Conservation (phyloP, 2,797 vertebrate genomes). For the Glossophaga mutica region DNA sequence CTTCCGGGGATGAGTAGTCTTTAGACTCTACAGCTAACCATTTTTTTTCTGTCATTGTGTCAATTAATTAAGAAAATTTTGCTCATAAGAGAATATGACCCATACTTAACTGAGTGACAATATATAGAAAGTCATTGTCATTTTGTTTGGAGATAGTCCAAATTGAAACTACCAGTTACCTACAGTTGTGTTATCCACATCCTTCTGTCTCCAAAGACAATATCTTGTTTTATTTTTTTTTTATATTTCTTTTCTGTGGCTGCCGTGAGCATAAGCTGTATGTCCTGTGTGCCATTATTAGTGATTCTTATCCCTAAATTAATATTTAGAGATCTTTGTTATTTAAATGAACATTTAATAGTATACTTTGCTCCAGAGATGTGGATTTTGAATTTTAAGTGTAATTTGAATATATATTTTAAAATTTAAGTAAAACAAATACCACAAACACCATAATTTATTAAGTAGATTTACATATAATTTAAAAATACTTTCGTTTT, state of each 20-base stretch:
- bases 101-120: background rate
- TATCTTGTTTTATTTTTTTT: background rate
- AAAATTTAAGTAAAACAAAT: background rate
- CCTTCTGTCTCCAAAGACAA: background rate
- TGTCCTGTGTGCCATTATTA: background rate
- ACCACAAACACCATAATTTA: background rate
- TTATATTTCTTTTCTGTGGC: background rate
- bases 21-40: background rate
- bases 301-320: background rate
- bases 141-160: background rate
- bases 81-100: background rate
- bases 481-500: slow-evolving; percentile 21
- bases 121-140: background rate
- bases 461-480: background rate
- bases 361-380: background rate
- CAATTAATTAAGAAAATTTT: background rate
- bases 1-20: background rate
- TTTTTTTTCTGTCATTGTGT: background rate
- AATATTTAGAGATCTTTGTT: background rate
- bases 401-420: background rate
- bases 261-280: background rate
- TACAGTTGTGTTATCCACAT: background rate
- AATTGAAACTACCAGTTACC: background rate
- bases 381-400: background rate
- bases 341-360: background rate